Evolutionary conservation across 2,888 invertebrate genomes (phyloP).

Genomic region (Microplitis manilae): DNA sequence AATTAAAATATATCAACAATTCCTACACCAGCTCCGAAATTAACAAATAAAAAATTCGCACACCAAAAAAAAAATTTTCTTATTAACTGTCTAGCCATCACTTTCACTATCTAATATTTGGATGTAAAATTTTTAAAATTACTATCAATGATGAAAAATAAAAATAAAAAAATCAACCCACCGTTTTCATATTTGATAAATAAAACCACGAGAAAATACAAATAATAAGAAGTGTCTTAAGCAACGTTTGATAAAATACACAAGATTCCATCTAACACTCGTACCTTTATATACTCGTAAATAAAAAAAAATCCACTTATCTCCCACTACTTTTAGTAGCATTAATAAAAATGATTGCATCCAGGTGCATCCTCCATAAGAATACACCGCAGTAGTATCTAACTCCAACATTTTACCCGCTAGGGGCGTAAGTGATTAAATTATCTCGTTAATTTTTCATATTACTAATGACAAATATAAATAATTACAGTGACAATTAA

Average conservation of each 20-base stretch:
- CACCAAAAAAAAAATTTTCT: neutral
- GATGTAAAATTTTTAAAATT: neutral
- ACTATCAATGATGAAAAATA: neutral
- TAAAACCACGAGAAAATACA: neutral
- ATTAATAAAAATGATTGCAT: neutral
- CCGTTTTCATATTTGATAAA: conserved; percentile 56
- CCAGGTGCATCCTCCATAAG: neutral
- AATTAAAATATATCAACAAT: too few species aligned
- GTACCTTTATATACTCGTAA: conserved; percentile 69
- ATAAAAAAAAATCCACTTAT: conserved; percentile 43
- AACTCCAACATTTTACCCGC: neutral
- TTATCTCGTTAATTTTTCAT: neutral
- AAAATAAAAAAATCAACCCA: conserved; percentile 55
- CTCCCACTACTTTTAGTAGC: neutral
- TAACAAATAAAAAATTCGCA: too few species aligned
- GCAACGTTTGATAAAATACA: conserved; percentile 59
- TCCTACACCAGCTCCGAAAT: too few species aligned
- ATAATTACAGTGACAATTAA: neutral
- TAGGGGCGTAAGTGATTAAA: neutral
- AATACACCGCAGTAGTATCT: neutral
- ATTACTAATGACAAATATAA: neutral
- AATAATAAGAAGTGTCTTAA: conserved; percentile 47
- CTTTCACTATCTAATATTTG: neutral
- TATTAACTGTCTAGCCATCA: neutral
- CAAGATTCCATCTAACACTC: conserved; percentile 61